Conservation (phyloP, 2,113 vertebrate genomes). For the Ciconia maguari region DNA sequence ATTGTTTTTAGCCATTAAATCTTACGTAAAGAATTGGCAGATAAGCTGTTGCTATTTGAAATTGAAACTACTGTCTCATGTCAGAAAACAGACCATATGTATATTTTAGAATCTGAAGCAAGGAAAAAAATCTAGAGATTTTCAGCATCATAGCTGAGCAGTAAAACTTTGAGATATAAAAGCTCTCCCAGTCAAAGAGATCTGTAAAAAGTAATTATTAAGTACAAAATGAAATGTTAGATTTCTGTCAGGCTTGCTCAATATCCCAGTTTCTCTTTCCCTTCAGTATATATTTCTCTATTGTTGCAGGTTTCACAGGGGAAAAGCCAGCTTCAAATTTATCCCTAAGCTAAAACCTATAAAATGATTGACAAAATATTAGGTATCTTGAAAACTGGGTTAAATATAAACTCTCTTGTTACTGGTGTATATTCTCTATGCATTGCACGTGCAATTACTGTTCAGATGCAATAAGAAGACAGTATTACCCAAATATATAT, state of each 20-base stretch:
- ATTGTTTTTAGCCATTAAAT: conserved; percentile 13
- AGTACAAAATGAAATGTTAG: conserved; percentile 63
- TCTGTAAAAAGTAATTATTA: conserved; percentile 71
- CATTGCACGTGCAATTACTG: neutral
- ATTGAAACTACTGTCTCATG: conserved; percentile 42
- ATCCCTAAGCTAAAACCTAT: conserved; percentile 72
- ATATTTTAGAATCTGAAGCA: conserved; percentile 53
- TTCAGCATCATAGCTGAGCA: conserved; percentile 15
- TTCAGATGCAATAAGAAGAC: conserved; percentile 37
- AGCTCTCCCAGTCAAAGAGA: conserved; percentile 64
- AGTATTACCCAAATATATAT: conserved; percentile 34
- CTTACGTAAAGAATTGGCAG: neutral
- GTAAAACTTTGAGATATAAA: conserved; percentile 67
- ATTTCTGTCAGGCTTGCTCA: conserved; percentile 67
- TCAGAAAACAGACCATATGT: conserved; percentile 34
- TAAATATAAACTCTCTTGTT: conserved; percentile 60
- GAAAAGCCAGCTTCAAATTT: conserved; percentile 72
- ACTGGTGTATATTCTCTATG: conserved; percentile 24
- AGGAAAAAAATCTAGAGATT: conserved; percentile 34
- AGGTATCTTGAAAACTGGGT: conserved; percentile 64
- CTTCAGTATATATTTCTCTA: conserved; percentile 56
- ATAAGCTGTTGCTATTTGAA: conserved; percentile 39
- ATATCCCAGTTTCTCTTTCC: conserved; percentile 60
- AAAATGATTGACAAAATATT: conserved; percentile 74
- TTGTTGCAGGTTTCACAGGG: conserved; percentile 62